Evolutionary conservation across 2,797 vertebrate species (phyloP).

Genomic region (Streptopelia turtur): DNA sequence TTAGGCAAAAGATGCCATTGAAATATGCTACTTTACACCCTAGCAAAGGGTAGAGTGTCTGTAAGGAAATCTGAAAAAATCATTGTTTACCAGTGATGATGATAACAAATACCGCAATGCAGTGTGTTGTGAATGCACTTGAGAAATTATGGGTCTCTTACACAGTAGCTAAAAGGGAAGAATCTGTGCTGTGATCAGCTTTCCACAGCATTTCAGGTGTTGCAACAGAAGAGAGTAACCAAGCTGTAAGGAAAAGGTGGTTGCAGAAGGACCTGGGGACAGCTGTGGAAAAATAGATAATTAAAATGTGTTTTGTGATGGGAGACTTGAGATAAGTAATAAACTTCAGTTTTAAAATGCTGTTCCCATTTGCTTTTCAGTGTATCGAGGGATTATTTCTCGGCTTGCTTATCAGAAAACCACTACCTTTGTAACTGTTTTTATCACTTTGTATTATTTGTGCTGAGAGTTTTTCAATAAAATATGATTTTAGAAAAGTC

Average conservation of each 20-base stretch:
- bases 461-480: neutral
- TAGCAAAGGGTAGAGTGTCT: neutral
- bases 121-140: neutral
- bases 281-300: neutral
- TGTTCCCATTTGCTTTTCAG: neutral
- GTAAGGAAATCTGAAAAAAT: neutral
- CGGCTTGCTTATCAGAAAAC: neutral
- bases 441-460: neutral
- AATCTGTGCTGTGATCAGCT: neutral
- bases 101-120: neutral
- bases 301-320: neutral
- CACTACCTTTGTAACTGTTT: neutral
- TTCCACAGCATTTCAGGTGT: neutral
- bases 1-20: neutral
- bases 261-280: neutral
- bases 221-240: neutral
- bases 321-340: neutral
- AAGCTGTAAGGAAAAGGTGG: neutral
- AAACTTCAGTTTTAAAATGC: neutral
- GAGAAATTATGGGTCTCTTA: neutral
- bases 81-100: neutral
- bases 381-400: neutral
- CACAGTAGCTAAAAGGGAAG: neutral
- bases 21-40: neutral
- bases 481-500: neutral